phyloP scores from a whole-genome alignment of 1,140 invertebrate genomes.

The Stegodyphus mimosarum region DNA sequence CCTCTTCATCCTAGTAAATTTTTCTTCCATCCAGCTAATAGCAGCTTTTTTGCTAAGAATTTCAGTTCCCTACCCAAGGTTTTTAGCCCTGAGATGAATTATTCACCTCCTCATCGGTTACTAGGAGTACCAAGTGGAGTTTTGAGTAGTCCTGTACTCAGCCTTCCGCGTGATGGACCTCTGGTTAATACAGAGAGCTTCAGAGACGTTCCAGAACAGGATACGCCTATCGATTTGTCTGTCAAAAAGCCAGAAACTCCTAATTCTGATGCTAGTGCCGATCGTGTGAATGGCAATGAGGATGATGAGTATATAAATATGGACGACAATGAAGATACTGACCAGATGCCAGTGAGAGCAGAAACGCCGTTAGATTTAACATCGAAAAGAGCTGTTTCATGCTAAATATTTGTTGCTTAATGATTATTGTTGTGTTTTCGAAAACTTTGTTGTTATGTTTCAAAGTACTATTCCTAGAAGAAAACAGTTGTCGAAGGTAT shows the following conservation, averaged over 20 bases:
- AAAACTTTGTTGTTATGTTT: constrained; percentile 5
- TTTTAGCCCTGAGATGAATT: constrained; percentile 41
- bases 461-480: background rate
- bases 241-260: constrained; percentile 60
- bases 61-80: constrained; percentile 54
- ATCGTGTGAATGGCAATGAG: constrained; percentile 31
- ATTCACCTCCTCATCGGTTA: constrained; percentile 29
- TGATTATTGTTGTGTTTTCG: constrained; percentile 43
- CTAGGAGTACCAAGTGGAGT: constrained; percentile 40
- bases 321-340: constrained; percentile 42
- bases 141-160: constrained; percentile 19
- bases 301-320: constrained; percentile 57
- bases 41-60: constrained; percentile 57
- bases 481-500: background rate
- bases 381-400: constrained; percentile 42
- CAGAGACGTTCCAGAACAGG: constrained; percentile 64
- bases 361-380: constrained; percentile 56
- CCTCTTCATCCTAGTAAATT: constrained; percentile 62
- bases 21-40: constrained; percentile 57
- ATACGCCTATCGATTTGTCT: constrained; percentile 65
- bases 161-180: constrained; percentile 7
- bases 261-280: constrained; percentile 38
- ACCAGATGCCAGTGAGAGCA: constrained; percentile 19
- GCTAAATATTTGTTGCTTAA: constrained; percentile 17
- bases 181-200: constrained; percentile 42